Evolutionary conservation across 2,888 invertebrate species (phyloP).

Genomic region (Melangyna quadrimaculata): DNA sequence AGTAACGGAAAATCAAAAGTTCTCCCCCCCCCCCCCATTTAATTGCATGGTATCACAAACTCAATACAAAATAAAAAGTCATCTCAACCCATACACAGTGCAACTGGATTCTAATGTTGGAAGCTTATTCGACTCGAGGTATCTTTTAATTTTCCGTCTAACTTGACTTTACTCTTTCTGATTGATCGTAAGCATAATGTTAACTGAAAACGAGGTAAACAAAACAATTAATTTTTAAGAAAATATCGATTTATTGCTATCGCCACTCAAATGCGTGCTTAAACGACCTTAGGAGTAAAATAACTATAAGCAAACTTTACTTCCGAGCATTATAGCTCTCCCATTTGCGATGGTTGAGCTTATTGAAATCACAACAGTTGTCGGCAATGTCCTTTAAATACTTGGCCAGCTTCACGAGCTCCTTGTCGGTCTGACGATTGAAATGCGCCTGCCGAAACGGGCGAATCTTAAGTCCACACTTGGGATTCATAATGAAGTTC

Average conservation of each 20-base stretch:
- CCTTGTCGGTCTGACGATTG: conserved; percentile 91
- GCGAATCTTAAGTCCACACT: conserved; percentile 93
- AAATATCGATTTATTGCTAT: conserved; percentile 29
- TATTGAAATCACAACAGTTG: conserved; percentile 90
- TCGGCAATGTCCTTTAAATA: conserved; percentile 92
- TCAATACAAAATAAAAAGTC: neutral
- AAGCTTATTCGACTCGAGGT: neutral
- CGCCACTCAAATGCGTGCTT: neutral
- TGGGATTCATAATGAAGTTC: conserved; percentile 99
- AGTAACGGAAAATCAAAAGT: neutral
- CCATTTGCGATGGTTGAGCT: conserved; percentile 95
- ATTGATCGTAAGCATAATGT: neutral
- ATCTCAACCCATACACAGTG: neutral
- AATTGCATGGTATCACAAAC: neutral
- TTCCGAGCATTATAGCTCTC: conserved; percentile 85
- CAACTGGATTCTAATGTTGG: neutral
- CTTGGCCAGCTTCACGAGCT: conserved; percentile 89
- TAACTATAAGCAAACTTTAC: conserved; percentile 6
- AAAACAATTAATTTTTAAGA: conserved; percentile 9
- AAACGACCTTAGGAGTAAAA: neutral
- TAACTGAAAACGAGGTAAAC: neutral
- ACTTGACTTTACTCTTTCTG: neutral
- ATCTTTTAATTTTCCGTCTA: neutral
- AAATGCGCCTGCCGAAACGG: conserved; percentile 95
- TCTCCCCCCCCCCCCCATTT: neutral